Conservation (phyloP, 2,113 vertebrate species). For the Ptyas mucosa region DNA sequence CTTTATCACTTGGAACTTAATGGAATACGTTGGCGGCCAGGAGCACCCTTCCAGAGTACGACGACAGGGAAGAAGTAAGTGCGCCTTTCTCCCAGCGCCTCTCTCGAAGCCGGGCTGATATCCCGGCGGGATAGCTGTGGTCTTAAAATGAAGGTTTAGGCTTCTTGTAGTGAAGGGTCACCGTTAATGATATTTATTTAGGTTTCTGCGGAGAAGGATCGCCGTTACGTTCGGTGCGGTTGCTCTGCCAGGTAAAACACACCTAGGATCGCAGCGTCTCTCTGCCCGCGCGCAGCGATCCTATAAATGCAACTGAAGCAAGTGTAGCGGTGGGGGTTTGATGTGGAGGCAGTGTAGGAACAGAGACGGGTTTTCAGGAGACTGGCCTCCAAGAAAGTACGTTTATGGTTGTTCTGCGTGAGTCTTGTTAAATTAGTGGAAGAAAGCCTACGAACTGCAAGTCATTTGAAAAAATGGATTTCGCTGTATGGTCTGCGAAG, state of each 20-base stretch:
- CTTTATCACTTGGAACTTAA: conserved; percentile 95
- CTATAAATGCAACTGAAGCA: not conserved
- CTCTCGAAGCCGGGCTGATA: conserved; percentile 3
- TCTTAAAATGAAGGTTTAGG: not conserved
- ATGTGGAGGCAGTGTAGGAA: too few relatives aligned
- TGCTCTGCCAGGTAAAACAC: not conserved
- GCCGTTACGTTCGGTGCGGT: not conserved
- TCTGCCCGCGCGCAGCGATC: not conserved
- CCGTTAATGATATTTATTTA: not conserved
- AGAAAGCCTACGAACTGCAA: not conserved
- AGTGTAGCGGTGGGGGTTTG: not conserved
- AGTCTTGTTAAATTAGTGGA: not conserved
- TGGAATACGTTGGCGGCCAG: conserved; percentile 97
- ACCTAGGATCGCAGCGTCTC: too few relatives aligned
- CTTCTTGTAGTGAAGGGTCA: not conserved
- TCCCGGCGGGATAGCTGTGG: not conserved
- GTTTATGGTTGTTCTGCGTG: not conserved
- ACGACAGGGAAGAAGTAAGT: conserved; percentile 94
- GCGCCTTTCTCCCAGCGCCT: conserved; percentile 50
- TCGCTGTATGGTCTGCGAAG: not conserved
- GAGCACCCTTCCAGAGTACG: conserved; percentile 87
- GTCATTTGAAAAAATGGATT: not conserved
- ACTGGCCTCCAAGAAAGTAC: not conserved
- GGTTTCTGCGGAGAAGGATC: not conserved
- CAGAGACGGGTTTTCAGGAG: not conserved